Conservation (phyloP, 2,113 vertebrate species). For the Climacteris rufus region DNA sequence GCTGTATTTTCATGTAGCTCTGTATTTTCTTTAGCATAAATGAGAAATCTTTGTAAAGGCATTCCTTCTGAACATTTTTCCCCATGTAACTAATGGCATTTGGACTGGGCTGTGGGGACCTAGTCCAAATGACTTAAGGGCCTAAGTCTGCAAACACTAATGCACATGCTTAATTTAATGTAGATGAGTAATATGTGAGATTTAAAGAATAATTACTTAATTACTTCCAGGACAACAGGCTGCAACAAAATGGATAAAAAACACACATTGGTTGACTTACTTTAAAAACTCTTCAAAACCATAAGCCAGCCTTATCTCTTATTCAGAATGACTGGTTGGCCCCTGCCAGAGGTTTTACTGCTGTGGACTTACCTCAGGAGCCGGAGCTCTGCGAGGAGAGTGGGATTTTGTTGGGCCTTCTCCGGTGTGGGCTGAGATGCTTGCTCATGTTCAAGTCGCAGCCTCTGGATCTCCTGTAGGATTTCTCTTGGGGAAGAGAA, state of each 20-base stretch:
- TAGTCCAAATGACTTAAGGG: not conserved
- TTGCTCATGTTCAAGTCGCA: constrained; percentile 93
- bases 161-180: not conserved
- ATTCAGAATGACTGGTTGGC: not conserved
- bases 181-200: not conserved
- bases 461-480: constrained; percentile 95
- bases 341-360: not conserved
- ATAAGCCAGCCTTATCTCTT: not conserved
- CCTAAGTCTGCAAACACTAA: not conserved
- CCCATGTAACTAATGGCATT: not conserved
- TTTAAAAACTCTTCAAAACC: not conserved
- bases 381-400: constrained; percentile 91
- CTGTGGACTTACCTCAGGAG: constrained; percentile 84
- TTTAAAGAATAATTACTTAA: not conserved
- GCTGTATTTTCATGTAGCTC: not conserved
- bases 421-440: constrained; percentile 91
- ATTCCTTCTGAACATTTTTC: not conserved
- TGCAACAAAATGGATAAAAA: not conserved
- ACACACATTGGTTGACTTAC: not conserved
- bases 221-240: not conserved
- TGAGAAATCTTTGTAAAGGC: not conserved
- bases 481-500: constrained; percentile 85
- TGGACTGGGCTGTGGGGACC: not conserved
- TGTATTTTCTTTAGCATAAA: not conserved
- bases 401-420: constrained; percentile 94